Percentiles rank a stretch among this genome's conserved stretches.
phyloP scores from a whole-genome alignment of 2,797 vertebrate genomes.

The Microctenopoma stevenorrisi region DNA sequence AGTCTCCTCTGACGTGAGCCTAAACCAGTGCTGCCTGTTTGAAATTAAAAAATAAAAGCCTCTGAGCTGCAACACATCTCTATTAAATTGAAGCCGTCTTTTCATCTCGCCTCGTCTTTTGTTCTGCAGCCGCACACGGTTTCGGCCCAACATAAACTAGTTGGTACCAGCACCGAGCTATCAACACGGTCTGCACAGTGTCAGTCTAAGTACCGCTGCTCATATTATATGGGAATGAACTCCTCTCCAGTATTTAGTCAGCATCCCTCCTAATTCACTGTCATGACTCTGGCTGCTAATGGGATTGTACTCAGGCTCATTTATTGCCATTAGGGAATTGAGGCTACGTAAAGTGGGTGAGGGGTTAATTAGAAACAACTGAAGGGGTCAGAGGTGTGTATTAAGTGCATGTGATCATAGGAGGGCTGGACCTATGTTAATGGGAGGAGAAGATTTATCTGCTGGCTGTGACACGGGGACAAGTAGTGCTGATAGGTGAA shows the following conservation, averaged over 20 bases:
- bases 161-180: constrained; percentile 35
- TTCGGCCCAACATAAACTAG: constrained; percentile 43
- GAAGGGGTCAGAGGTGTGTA: constrained; percentile 85
- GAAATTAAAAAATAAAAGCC: constrained; percentile 53
- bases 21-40: neutral
- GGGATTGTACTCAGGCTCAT: constrained; percentile 83
- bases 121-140: constrained; percentile 50
- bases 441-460: constrained; percentile 97
- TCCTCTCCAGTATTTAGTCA: constrained; percentile 44
- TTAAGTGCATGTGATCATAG: constrained; percentile 79
- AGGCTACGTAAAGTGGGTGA: constrained; percentile 86
- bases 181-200: constrained; percentile 10
- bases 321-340: constrained; percentile 87
- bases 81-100: constrained; percentile 65
- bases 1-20: neutral
- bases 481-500: constrained; percentile 95
- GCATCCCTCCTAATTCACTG: constrained; percentile 74
- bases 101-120: constrained; percentile 45
- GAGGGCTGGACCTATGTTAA: constrained; percentile 88
- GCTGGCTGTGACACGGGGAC: constrained; percentile 89
- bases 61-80: constrained; percentile 56
- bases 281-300: constrained; percentile 84
- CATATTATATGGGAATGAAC: neutral
- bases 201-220: neutral
- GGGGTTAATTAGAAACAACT: constrained; percentile 97